Evolutionary conservation across 2,888 invertebrate species (phyloP).

Genomic region (Nineta flava): DNA sequence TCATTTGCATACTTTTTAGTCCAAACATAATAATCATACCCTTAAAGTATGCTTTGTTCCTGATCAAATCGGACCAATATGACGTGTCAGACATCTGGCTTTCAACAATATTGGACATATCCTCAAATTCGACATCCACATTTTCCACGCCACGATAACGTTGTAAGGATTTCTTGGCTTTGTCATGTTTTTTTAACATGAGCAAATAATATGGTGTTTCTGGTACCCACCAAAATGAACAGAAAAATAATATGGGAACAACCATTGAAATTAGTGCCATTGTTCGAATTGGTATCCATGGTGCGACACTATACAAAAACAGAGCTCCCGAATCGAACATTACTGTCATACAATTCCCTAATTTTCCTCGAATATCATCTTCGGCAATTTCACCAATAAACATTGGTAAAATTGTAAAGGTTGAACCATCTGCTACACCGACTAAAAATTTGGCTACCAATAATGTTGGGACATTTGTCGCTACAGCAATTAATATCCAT

Average conservation of each 20-base stretch:
- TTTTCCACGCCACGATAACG: slow-evolving; percentile 36
- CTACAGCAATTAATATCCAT: slow-evolving; percentile 5
- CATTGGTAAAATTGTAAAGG: slow-evolving; percentile 31
- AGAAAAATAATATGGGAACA: slow-evolving; percentile 38
- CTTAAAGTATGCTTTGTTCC: slow-evolving; percentile 38
- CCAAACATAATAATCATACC: slow-evolving; percentile 39
- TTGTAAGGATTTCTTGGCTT: slow-evolving; percentile 34
- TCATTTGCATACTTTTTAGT: slow-evolving; percentile 23
- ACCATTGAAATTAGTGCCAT: slow-evolving; percentile 39
- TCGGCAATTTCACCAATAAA: slow-evolving; percentile 43
- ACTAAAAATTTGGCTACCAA: slow-evolving; percentile 27
- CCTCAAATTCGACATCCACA: slow-evolving; percentile 31
- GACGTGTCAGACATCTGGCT: slow-evolving; percentile 34
- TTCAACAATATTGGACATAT: slow-evolving; percentile 20
- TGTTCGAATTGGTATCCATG: slow-evolving; percentile 35
- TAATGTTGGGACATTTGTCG: not conserved
- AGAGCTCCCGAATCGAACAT: slow-evolving; percentile 38
- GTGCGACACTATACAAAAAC: slow-evolving; percentile 43
- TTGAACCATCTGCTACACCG: slow-evolving; percentile 34
- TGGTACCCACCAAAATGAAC: slow-evolving; percentile 43
- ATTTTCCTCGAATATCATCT: slow-evolving; percentile 37
- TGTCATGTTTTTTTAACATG: slow-evolving; percentile 25
- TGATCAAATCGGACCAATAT: slow-evolving; percentile 34
- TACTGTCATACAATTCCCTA: slow-evolving; percentile 41
- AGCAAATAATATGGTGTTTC: slow-evolving; percentile 41